phyloP scores from a whole-genome alignment of 2,888 invertebrate species.

The Harpalus rufipes region DNA sequence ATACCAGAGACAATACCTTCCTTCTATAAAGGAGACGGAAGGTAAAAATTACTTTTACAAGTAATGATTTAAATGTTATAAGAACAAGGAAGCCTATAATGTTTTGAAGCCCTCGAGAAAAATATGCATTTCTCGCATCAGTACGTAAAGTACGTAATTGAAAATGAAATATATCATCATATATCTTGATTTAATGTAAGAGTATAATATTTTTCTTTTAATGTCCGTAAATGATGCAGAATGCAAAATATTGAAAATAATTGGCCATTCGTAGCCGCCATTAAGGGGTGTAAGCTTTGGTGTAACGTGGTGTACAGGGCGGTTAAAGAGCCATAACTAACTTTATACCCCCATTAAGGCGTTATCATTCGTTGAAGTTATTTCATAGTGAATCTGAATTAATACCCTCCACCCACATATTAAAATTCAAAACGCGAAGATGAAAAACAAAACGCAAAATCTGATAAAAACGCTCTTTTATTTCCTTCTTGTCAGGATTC shows the following conservation, averaged over 20 bases:
- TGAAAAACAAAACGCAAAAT: slow-evolving; percentile 47
- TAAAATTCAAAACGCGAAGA: slow-evolving; percentile 55
- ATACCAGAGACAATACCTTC: too few relatives aligned
- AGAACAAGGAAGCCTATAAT: too few relatives aligned
- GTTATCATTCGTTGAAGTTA: slow-evolving; percentile 49
- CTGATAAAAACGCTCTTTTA: slow-evolving; percentile 52
- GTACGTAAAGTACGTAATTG: too few relatives aligned
- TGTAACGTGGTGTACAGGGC: slow-evolving; percentile 10
- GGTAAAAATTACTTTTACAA: too few relatives aligned
- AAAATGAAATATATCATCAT: too few relatives aligned
- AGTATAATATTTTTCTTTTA: not conserved
- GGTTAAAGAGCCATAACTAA: slow-evolving; percentile 22
- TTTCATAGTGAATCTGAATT: slow-evolving; percentile 61
- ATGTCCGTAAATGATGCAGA: not conserved
- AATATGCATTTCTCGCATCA: too few relatives aligned
- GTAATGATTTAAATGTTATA: too few relatives aligned
- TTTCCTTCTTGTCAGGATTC: slow-evolving; percentile 35
- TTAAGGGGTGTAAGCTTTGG: slow-evolving; percentile 16
- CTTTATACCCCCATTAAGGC: slow-evolving; percentile 45
- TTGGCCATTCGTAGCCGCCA: slow-evolving; percentile 28
- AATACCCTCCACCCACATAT: slow-evolving; percentile 34
- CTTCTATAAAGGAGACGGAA: too few relatives aligned
- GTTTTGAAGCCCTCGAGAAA: too few relatives aligned
- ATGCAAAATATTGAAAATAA: slow-evolving; percentile 15
- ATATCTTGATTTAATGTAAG: too few relatives aligned